Conservation (phyloP, 2,797 vertebrate species). For the Carapus acus region DNA sequence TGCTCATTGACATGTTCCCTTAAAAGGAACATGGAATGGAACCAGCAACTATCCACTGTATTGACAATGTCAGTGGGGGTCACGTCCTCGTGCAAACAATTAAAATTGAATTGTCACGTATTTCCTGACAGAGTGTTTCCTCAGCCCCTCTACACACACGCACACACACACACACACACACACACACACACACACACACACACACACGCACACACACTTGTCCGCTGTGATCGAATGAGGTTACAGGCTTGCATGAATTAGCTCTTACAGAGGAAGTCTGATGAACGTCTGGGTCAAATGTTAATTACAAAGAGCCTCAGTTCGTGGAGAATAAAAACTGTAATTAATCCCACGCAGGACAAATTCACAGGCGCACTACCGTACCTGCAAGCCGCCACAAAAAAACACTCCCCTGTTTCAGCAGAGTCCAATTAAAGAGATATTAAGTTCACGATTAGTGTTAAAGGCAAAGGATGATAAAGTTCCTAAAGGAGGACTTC, state of each 20-base stretch:
- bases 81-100: too few species aligned
- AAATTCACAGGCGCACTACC: slow-evolving; percentile 39
- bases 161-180: not conserved
- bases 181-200: slow-evolving; percentile 9
- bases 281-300: slow-evolving; percentile 53
- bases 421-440: slow-evolving; percentile 36
- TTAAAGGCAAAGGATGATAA: slow-evolving; percentile 34
- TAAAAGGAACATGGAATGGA: too few species aligned
- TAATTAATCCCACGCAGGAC: slow-evolving; percentile 55
- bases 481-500: slow-evolving; percentile 16
- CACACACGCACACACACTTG: slow-evolving; percentile 23
- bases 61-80: too few species aligned
- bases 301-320: slow-evolving; percentile 65
- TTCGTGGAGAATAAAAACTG: slow-evolving; percentile 58
- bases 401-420: slow-evolving; percentile 22
- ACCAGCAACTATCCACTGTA: too few species aligned
- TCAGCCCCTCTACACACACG: too few species aligned
- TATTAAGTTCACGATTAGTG: slow-evolving; percentile 12
- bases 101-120: too few species aligned
- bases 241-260: slow-evolving; percentile 56
- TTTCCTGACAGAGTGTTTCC: too few species aligned
- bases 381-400: slow-evolving; percentile 30
- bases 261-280: slow-evolving; percentile 45
- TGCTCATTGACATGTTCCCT: too few species aligned
- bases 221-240: slow-evolving; percentile 53